Base-by-base conservation (phyloP, 2,113 vertebrate genomes). In the Gambusia holbrooki region DNA sequence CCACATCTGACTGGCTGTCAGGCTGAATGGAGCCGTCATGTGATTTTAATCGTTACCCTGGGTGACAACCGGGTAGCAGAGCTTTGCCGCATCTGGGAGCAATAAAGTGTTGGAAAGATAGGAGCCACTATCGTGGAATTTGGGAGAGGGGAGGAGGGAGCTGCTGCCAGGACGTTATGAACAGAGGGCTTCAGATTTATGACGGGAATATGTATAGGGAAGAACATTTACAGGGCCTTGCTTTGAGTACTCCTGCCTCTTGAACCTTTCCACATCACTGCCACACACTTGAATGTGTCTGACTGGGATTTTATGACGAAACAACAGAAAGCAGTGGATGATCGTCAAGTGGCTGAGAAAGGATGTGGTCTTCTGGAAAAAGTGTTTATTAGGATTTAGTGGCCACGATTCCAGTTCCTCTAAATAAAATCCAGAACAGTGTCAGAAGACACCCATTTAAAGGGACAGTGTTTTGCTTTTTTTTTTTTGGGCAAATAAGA, bases 1-100 rank as follows among this genome's bases (percentile, higher is more conserved):
- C 15, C n/a, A 71, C 74, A 88, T 84, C 87, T 81, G 88, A 90
- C 84, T 62, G 87, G 29, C 81, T 83, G 89, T 92, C 90, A 84
- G 62, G 14, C 78, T 17, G 11, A 74, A 82, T 68, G 80, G 86
- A 85, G 86, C 81, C 3, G 75, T 76, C 17, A 72, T 54, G 68
- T 71, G 84, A 88, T 90, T 83, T 80, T 84, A 84, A 90, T 87
- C 82, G 73, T 85, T 86, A 85, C 84, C 89, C 77, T 25, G 78
- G 65, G 87, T 87, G 89, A 87, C 84, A 77, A 85, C 69, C n/a
- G 66, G 66, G 69, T 82, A 32, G 82, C 73, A 7, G 64, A 71
- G 70, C 60, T 90, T 84, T 76, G 70, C 5, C 33, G 87, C 86
- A 87, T 89, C 83, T 90, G 90, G 80, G 69, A 84, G 85, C 74